Base-by-base conservation (phyloP, 2,113 vertebrate species). In the Orthonyx spaldingii region DNA sequence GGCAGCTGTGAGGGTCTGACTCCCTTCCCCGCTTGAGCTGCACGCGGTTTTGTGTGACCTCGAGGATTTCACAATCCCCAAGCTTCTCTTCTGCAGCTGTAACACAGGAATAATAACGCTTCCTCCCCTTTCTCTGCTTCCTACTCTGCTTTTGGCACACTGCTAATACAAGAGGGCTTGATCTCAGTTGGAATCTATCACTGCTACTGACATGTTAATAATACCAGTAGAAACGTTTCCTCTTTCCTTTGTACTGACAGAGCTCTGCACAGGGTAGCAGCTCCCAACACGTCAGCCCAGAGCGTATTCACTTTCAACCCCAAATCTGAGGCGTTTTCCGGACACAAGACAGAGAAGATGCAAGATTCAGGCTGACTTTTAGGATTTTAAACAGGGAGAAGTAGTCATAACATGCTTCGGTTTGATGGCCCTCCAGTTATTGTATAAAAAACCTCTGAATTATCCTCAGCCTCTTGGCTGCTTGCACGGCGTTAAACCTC, bases 181-280 rank as follows among this genome's bases (percentile, higher is more conserved):
- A 96, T 96, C 96, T 94, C 94, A 90, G 96, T 93, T 97, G 96
- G 94, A 96, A 95, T 93, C 94, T 96, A 94, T 96, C 96, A 95
- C 93, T 96, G 94, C 94, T 96, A 95, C 88, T 96, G 94, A 95
- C 96, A 97, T 96, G 93, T 96, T 97, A 97, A 96, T 97, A 96
- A 96, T 94, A 96, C 96, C 89, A 94, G 96, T 78, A 91, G 85
- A 96, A 96, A 93, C 14, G 93, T 95, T 97, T 96, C 96, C 96
- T 96, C 83, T 94, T 92, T 84, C 56, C 83, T 89, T 92, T 78
- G 72, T 90, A 94, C 90, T 81, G 90, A 96, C 88, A 96, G 77
- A 77, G 53, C 85, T 88, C 90, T 77, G 87, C 7, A 9, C 64
- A 0, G 93, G 92, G 93, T 47, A 94, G 87, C 84, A 64, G 94